Percentiles rank a stretch among this genome's conserved stretches.
Conservation (phyloP, 2,113 vertebrate genomes). For the Pomatorhinus ruficollis region DNA sequence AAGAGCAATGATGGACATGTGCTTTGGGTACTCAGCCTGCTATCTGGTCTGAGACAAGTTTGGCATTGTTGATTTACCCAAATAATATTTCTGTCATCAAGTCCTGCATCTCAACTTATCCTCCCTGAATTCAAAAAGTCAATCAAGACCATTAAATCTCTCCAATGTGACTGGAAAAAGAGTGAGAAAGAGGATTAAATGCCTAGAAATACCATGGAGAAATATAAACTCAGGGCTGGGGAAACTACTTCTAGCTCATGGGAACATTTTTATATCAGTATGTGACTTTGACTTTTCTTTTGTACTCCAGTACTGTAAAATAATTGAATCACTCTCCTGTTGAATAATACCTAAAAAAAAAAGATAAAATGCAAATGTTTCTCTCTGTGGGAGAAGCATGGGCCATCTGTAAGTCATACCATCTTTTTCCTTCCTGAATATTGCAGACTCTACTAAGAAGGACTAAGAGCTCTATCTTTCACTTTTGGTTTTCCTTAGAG, state of each 20-base stretch:
- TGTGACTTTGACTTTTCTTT: not conserved
- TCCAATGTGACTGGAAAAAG: not conserved
- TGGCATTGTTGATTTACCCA: not conserved
- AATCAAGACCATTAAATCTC: not conserved
- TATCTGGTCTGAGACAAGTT: not conserved
- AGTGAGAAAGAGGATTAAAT: not conserved
- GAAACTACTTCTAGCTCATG: not conserved
- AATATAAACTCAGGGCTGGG: not conserved
- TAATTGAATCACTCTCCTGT: not conserved
- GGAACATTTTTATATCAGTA: not conserved
- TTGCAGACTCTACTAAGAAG: not conserved
- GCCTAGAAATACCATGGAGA: not conserved
- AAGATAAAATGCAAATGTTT: not conserved
- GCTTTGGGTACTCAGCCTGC: not conserved
- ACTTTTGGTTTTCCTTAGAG: conserved; percentile 48
- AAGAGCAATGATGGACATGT: not conserved
- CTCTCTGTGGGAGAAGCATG: too few relatives aligned
- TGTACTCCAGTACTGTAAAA: not conserved
- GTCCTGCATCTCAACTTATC: not conserved
- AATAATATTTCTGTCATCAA: not conserved
- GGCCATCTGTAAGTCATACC: not conserved
- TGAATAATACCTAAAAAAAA: not conserved
- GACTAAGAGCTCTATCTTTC: conserved; percentile 20
- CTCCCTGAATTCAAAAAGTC: not conserved
- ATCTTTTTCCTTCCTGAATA: conserved; percentile 1